phyloP scores from a whole-genome alignment of 2,113 vertebrate species.

The Cinclus cinclus region DNA sequence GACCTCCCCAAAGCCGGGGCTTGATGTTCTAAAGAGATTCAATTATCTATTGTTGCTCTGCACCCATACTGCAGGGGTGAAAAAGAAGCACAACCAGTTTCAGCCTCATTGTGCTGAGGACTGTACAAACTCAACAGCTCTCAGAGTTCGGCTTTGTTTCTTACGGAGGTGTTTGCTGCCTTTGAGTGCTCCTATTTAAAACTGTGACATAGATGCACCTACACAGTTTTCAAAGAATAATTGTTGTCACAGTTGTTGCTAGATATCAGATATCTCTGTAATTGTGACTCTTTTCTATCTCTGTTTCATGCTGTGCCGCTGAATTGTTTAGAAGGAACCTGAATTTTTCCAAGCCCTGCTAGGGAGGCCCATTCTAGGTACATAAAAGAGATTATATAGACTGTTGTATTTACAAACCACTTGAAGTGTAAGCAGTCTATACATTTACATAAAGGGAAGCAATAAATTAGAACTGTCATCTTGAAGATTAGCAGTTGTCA shows the following conservation, averaged over 20 bases:
- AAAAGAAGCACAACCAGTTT: background rate
- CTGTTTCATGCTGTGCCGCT: background rate
- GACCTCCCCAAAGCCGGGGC: background rate
- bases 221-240: background rate
- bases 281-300: background rate
- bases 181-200: background rate
- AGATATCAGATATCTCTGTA: background rate
- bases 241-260: background rate
- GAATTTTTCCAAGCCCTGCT: background rate
- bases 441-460: background rate
- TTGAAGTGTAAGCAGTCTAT: background rate
- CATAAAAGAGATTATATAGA: background rate
- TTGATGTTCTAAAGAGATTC: background rate
- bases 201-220: background rate
- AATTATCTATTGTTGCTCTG: background rate
- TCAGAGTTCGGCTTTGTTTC: background rate
- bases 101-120: background rate
- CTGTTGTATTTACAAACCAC: background rate
- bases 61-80: background rate
- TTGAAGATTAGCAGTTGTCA: background rate
- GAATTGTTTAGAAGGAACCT: background rate
- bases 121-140: background rate
- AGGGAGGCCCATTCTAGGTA: background rate
- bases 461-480: background rate
- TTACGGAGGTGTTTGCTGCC: background rate